Conservation (phyloP, 2,888 invertebrate species). For the Lucinisca nassula region DNA sequence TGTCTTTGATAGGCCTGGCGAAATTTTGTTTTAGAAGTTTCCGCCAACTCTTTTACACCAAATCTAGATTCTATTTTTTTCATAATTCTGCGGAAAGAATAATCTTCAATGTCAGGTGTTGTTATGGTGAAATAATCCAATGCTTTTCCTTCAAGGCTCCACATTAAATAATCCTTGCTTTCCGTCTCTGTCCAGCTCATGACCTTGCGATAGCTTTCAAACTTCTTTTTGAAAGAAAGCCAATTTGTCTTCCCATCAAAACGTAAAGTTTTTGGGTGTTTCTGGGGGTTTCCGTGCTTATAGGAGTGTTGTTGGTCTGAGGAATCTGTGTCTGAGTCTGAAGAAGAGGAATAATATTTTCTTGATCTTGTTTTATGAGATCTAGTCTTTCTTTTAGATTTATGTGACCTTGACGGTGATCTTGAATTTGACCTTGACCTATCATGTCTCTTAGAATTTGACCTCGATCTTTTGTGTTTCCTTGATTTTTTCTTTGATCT, state of each 20-base stretch:
- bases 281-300: neutral
- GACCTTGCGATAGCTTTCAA: neutral
- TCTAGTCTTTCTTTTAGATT: neutral
- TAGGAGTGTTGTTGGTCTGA: neutral
- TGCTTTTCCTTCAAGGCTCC: neutral
- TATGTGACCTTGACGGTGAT: neutral
- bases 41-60: constrained; percentile 22
- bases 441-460: no score
- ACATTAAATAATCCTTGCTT: constrained; percentile 1
- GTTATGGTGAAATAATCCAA: neutral
- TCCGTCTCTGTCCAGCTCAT: neutral
- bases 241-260: neutral
- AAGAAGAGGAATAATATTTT: neutral
- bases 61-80: constrained; percentile 26
- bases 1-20: neutral
- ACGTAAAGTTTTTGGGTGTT: neutral
- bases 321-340: neutral
- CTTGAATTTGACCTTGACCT: neutral
- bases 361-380: neutral
- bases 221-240: neutral
- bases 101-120: neutral
- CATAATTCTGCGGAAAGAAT: neutral
- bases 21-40: neutral
- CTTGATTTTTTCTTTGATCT: no score
- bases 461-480: no score